Percentiles rank a stretch among this genome's conserved stretches.
Evolutionary conservation across 2,113 vertebrate genomes (phyloP).

Genomic region (Oriolus oriolus): DNA sequence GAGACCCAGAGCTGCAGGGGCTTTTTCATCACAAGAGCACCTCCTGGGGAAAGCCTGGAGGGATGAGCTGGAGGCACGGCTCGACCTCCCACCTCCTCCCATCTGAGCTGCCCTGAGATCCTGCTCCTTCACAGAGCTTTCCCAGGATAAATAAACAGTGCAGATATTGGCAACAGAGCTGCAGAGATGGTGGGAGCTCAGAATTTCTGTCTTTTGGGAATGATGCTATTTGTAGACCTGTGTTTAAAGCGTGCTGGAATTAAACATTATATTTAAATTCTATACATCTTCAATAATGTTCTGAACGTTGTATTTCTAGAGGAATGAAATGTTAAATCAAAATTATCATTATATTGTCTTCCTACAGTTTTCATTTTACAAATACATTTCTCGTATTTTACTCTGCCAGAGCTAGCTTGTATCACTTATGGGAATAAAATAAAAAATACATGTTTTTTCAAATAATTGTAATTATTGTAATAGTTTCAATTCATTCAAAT

Average conservation of each 20-base stretch:
- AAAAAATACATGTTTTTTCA: accelerated
- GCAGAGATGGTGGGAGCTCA: neutral
- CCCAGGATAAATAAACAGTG: neutral
- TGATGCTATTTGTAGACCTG: neutral
- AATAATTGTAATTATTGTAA: neutral
- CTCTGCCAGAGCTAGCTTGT: neutral
- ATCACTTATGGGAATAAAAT: neutral
- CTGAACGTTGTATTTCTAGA: neutral
- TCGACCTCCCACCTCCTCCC: neutral
- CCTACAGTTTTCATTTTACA: neutral
- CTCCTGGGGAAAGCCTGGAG: neutral
- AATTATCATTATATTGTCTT: neutral
- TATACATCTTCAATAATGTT: neutral
- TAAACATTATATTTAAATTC: neutral
- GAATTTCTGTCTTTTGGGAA: neutral
- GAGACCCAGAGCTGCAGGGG: neutral
- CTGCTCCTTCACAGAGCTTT: neutral
- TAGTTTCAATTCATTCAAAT: neutral
- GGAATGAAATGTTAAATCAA: neutral
- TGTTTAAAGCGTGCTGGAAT: neutral
- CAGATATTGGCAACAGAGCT: neutral
- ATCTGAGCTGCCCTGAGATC: neutral
- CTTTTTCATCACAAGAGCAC: too few relatives aligned
- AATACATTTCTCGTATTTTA: neutral
- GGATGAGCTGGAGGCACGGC: neutral